A percentile compares a stretch with the other conserved stretches of the same genome.
Evolutionary conservation across 2,113 vertebrate species (phyloP).

Genomic region (Onychostoma macrolepis): DNA sequence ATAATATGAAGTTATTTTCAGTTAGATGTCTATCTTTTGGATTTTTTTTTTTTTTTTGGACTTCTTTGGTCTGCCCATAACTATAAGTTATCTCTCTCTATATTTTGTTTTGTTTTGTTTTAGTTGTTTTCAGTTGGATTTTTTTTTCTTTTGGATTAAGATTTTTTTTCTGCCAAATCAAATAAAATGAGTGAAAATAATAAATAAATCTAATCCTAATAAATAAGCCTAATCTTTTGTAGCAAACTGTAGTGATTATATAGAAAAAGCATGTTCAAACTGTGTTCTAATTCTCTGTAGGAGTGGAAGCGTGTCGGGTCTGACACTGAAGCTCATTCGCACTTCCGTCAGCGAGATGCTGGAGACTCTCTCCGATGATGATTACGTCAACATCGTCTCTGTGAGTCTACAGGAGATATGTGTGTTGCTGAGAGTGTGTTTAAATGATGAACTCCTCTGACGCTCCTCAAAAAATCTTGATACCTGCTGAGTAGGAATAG

Average conservation of each 20-base stretch:
- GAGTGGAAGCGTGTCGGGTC: conserved; percentile 93
- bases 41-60: no score
- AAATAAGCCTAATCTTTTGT: neutral
- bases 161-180: neutral
- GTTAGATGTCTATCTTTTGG: no score
- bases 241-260: neutral
- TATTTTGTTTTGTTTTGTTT: no score
- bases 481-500: neutral
- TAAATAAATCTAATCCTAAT: no score
- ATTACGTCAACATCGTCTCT: conserved; percentile 94
- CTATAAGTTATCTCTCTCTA: no score
- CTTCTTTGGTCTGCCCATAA: no score
- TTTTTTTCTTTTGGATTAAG: no score
- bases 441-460: neutral
- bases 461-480: neutral
- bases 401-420: conserved; percentile 76
- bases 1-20: no score
- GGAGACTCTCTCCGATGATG: conserved; percentile 94
- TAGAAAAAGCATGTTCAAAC: neutral
- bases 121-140: no score
- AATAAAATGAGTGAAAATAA: neutral
- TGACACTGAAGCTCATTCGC: conserved; percentile 91
- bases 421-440: neutral
- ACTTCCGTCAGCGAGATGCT: conserved; percentile 92
- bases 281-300: conserved; percentile 65